Base-by-base conservation (phyloP, 1,140 invertebrate species). In the Pentalonia nigronervosa region DNA sequence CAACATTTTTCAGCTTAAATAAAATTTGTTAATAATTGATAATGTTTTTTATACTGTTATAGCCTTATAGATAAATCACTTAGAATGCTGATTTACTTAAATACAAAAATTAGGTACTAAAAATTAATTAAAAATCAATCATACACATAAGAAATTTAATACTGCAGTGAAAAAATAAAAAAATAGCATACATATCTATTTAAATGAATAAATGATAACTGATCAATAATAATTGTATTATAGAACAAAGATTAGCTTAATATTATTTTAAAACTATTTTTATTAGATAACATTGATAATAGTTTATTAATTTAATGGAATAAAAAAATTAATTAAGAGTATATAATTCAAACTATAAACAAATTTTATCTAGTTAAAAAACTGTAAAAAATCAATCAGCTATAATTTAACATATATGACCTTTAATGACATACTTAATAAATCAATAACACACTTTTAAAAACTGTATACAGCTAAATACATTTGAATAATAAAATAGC, bases 371-470 rank as follows among this genome's bases (percentile, higher is more conserved):
- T 50, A 50, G 1, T 88, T 88, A 50, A 88, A 88, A n/a, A n/a
- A 88, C 48, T 88, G 86, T n/a, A 53, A 36, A 89, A 89, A 89
- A 89, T 48, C 23, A 89, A 89, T 89, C 30, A 56, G n/a, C 30
- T 87, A 89, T 8, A 21, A 9, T 50, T 88, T 8, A 89, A 89
- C 41, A 34, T 34, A 89, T 89, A 89, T 89, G 88, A 89, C 88
- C 88, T 89, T 56, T 89, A 56, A 56, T 89, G 48, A 89, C 48
- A 89, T 41, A 89, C 48, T 89, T 89, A 89, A 89, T 41, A 53
- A 89, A 89, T 89, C 88, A 56, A 89, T 89, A 89, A 89, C 48
- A 89, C 11, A 41, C 34, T 36, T 56, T 36, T 89, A 53, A 89
- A 41, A 36, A 25, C 56, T 56, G 20, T 88, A 89, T 89, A 14